Base-by-base conservation (phyloP, 1,140 invertebrate species). In the Ditylenchus dipsaci region DNA sequence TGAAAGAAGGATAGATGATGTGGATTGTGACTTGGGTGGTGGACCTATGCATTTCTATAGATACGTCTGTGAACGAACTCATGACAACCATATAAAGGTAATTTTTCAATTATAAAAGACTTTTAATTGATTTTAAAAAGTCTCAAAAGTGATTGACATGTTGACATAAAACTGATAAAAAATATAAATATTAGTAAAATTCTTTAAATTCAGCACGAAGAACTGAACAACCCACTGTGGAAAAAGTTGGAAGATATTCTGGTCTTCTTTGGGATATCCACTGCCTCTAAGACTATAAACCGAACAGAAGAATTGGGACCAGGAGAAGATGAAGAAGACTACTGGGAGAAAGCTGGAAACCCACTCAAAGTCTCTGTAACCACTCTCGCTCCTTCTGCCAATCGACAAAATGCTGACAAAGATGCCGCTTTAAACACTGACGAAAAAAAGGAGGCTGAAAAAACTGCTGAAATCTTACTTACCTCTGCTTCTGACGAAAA, bases 231-330 rank as follows among this genome's bases (percentile, higher is more conserved):
- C 33, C 76, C 76, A 1, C 47, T 77, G 13, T 77, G 75, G 75
- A 76, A 78, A n/a, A 77, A 78, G 53, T 29, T 77, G 45, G 76
- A 78, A 56, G 72, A 78, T 42, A 75, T 77, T 56, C 59, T 77
- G 17, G 59, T 43, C 26, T 77, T 78, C 29, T 77, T 77, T 53
- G 75, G 75, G 23, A 75, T 77, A 33, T 75, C 30, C 29, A n/a
- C 56, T 45, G n/a, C 49, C 8, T 53, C 49, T 17, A 19, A 26
- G 8, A 53, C 15, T 17, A 23, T 53, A 15, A 8, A 29, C 19
- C 13, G 49, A 74, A 13, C 21, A 56, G 15, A 67, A 68, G 30
- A 65, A 57, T 23, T 27, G 7, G 23, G 1, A 5, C 23, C 58
- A 23, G 9, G 53, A 53, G 29, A 75, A n/a, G 62, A 74, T 15